Base-by-base conservation (phyloP, 2,888 invertebrate species). In the Sinhomidia bicolor region DNA sequence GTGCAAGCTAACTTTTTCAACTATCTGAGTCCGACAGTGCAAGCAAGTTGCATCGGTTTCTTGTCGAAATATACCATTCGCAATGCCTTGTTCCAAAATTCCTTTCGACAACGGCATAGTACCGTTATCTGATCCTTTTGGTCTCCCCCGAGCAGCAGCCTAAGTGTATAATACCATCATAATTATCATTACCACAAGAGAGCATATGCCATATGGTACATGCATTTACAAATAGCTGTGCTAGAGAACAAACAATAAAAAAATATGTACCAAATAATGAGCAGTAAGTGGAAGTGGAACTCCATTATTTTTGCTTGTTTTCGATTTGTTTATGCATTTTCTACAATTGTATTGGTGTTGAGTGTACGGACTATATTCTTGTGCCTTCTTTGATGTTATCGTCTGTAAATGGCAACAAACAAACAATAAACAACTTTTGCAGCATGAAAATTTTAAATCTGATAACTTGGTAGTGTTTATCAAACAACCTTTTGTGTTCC, bases 241-340 rank as follows among this genome's bases (percentile, higher is more conserved):
- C n/a, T n/a, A n/a, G n/a, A n/a, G n/a, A n/a, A n/a, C n/a, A n/a
- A n/a, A n/a, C n/a, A 10, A 5, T 68, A 68, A 83, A 51, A 12
- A 71, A 10, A 47, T 47, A 81, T 32, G 57, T 88, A 88, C 84
- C 62, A 88, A 47, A 44, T 79, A 84, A 47, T 88, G 88, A n/a
- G 78, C 80, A 20, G 88, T 23, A 41, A 82, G 47, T 4, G 60
- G 76, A 10, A 83, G 57, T 14, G 76, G 82, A 47, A 88, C 80
- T n/a, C 88, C 88, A 41, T 89, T 90, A 32, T 89, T 90, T 68
- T 90, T 90, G 54, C 26, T 83, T 2, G 85, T 89, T 41, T 86
- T 90, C 26, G 90, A 90, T 81, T 90, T 90, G 36, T 91, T 91
- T 10, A 90, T 85, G 57, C 91, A 91, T 54, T 90, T 86, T 32